phyloP scores from a whole-genome alignment of 2,113 vertebrate species.

The Sprattus sprattus region DNA sequence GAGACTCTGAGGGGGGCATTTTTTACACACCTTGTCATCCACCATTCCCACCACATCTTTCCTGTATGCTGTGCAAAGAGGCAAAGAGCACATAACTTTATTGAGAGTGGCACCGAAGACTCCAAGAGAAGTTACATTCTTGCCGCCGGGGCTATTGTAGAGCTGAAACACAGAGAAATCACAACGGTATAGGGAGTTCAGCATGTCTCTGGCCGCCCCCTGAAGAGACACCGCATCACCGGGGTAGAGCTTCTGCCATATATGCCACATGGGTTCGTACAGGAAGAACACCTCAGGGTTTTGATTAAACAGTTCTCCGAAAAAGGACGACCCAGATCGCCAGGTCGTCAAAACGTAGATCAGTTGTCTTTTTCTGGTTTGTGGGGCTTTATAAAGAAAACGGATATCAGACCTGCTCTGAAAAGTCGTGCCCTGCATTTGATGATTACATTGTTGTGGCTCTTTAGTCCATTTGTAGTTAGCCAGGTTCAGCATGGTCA shows the following conservation, averaged over 20 bases:
- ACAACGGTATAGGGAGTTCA: slow-evolving; percentile 92
- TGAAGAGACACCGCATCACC: slow-evolving; percentile 93
- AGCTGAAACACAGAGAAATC: slow-evolving; percentile 96
- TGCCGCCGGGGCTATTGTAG: slow-evolving; percentile 89
- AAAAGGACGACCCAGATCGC: slow-evolving; percentile 96
- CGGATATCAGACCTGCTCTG: slow-evolving; percentile 75
- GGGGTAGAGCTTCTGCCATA: slow-evolving; percentile 98
- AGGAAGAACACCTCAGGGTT: slow-evolving; percentile 96
- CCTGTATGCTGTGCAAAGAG: slow-evolving; percentile 90
- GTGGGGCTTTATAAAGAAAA: slow-evolving; percentile 70
- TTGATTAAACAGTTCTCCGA: slow-evolving; percentile 98
- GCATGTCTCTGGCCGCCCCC: slow-evolving; percentile 94
- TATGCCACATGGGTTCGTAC: slow-evolving; percentile 98
- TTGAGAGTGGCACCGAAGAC: slow-evolving; percentile 93
- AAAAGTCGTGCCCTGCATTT: slow-evolving; percentile 73
- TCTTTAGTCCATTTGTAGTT: slow-evolving; percentile 93
- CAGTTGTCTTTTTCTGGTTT: slow-evolving; percentile 81
- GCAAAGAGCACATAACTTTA: slow-evolving; percentile 94
- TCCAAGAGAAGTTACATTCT: slow-evolving; percentile 94
- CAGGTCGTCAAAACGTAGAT: slow-evolving; percentile 95
- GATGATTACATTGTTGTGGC: slow-evolving; percentile 85
- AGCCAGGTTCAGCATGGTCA: slow-evolving; percentile 90
- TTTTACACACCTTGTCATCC: slow-evolving; percentile 96
- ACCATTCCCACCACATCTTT: slow-evolving; percentile 92
- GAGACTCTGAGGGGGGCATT: slow-evolving; percentile 92